A percentile compares a stretch with the other conserved stretches of the same genome.
These are phyloP conservation scores for Brachyrhaphis roseni DNA, from an alignment of 2,797 vertebrate species.

Conservation along the genomic window DNA sequence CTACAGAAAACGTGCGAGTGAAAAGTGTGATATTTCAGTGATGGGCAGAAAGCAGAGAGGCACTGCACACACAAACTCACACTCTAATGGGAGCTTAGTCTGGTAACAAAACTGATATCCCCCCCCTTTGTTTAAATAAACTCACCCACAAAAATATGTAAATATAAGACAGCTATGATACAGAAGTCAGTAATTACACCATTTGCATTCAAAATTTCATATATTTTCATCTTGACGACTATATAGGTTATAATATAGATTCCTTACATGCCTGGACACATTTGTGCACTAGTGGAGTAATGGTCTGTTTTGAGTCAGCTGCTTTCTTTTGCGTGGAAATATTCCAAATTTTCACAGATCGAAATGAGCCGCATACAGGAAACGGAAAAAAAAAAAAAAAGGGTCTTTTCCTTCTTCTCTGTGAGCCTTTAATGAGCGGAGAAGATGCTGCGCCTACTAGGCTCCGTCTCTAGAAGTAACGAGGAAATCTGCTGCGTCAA, in stretches of 20 bases:
- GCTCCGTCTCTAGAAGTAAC: not conserved
- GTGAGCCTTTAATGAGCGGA: not conserved
- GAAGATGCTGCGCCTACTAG: not conserved
- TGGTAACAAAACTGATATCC: conserved; percentile 50
- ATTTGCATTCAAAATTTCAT: conserved; percentile 75
- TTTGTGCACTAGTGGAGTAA: conserved; percentile 63
- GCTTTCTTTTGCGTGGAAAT: conserved; percentile 50
- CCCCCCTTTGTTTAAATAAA: conserved; percentile 61
- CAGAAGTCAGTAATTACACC: conserved; percentile 78
- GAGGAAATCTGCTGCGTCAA: not conserved
- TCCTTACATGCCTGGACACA: conserved; percentile 76
- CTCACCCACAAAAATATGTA: conserved; percentile 66
- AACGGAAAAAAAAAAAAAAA: not conserved
- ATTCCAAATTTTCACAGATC: conserved; percentile 29
- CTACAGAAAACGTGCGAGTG: conserved; percentile 59
- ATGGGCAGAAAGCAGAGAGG: conserved; percentile 65
- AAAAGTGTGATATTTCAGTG: conserved; percentile 59
- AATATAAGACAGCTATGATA: conserved; percentile 77
- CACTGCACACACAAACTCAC: conserved; percentile 63
- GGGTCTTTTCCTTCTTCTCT: not conserved
- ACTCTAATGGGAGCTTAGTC: conserved; percentile 43
- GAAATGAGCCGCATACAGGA: not conserved
- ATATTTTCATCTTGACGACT: conserved; percentile 74
- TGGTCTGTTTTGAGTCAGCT: conserved; percentile 40
- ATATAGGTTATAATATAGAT: conserved; percentile 72